Evolutionary conservation across 2,797 vertebrate species (phyloP), one percentile per base, ranked within the genome.

Genomic region (Remorina albescens): DNA sequence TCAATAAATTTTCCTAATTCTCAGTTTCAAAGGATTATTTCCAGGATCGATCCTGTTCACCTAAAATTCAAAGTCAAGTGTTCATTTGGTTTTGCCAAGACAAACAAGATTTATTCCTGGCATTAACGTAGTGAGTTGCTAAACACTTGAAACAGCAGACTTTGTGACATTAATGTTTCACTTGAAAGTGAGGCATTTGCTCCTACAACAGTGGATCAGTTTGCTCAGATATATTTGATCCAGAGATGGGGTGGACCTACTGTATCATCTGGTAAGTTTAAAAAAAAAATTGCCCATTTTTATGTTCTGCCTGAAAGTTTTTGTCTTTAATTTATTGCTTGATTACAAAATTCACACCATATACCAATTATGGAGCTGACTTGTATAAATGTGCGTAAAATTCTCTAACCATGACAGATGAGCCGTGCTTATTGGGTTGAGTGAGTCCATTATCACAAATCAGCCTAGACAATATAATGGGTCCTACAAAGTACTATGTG

Each of bases 71-170:
- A 75, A 80, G 55, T 28, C 78, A 68, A 74, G 39, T 8, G 15
- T 44, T 72, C 2, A 21, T 28, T 55, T 64, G 39, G 74, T 78
- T n/a, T 85, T 81, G 91, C 91, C 91, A 94, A 93, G 61, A 86
- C 71, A 94, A 93, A 94, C 84, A 90, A 71, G 46, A 10, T 70
- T 42, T 46, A 51, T 83, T 91, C 75, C 75, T 79, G 91, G 89
- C 86, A 88, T 90, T 86, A 82, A 83, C 63, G 65, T 7, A 46
- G 59, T 4, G 46, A 57, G 83, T 88, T 91, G 67, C 86, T 69
- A 81, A 82, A 89, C 54, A 55, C 54, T 73, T 57, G 54, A 87
- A 76, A 85, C 50, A 0, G 66, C 60, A 75, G 64, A 55, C 83
- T 80, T 84, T 69, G 44, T 74, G 51, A 76, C 72, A 84, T 84